A percentile compares a stretch with the other conserved stretches of the same genome.
phyloP scores from a whole-genome alignment of 37 sponge, comb jelly and placozoan species.

The Diacarnus erythraeanus region DNA sequence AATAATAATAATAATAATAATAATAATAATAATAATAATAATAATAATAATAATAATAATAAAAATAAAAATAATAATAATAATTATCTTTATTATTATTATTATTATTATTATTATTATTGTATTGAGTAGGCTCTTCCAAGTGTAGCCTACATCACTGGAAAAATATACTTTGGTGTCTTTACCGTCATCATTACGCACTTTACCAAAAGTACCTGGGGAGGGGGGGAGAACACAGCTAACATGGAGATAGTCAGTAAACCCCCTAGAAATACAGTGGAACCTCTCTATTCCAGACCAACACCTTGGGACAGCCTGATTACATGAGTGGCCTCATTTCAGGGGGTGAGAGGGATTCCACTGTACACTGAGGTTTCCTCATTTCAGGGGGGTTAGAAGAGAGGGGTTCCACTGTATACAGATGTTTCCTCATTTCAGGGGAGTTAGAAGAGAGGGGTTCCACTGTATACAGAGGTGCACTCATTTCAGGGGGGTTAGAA shows the following conservation, averaged over 20 bases:
- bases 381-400: no score
- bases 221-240: slow-evolving; percentile 22
- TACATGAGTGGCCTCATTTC: slow-evolving; percentile 12
- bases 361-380: no score
- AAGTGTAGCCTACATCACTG: slow-evolving; percentile 53
- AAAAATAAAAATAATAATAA: no score
- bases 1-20: no score
- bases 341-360: neutral
- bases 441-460: no score
- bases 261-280: slow-evolving; percentile 5
- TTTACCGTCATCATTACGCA: slow-evolving; percentile 17
- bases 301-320: slow-evolving; percentile 61
- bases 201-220: slow-evolving; percentile 30
- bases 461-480: neutral
- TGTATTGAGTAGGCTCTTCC: slow-evolving; percentile 33
- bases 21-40: no score
- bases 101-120: no score
- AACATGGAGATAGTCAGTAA: no score
- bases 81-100: no score
- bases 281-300: slow-evolving; percentile 55
- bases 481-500: no score
- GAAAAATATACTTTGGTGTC: slow-evolving; percentile 14
- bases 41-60: no score
- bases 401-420: neutral
- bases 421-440: no score